Evolutionary conservation across 1,140 invertebrate genomes (phyloP), one percentile per base, ranked within the genome.

Genomic region (Eueides isabella): DNA sequence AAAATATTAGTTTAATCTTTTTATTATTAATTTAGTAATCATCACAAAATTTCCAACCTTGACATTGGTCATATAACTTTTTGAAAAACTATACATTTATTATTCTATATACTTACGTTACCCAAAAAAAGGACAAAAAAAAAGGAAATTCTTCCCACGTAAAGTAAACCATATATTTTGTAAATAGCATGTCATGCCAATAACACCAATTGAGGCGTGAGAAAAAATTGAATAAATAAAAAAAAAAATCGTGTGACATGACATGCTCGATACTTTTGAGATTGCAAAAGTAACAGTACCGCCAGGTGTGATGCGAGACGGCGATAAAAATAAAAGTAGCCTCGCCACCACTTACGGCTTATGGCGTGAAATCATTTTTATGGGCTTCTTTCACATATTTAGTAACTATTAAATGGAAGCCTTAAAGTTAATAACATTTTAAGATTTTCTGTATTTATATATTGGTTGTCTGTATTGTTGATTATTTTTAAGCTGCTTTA

Each of bases 221-320:
- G 48, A 55, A 55, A 55, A 55, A 55, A 26, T 12, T 26, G 4
- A 44, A 44, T 7, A 23, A 44, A 38, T 38, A 26, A 9, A 3
- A 29, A 48, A n/a, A 67, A 55, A 61, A 55, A 68, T 35, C 30
- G 31, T 68, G 12, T 44, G 12, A 16, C 55, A 11, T 68, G 55
- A 68, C 48, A 30, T 12, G n/a, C 0, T n/a, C 30, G 11, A 55
- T 48, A 55, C 35, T 11, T 48, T 67, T 67, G 44, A 68, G 67
- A 48, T 72, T 76, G 19, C 23, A 72, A 67, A 67, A 35, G 75
- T 79, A 83, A 80, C 80, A 75, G 76, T 77, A 72, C 72, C 14
- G 72, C 80, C 81, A 83, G 81, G 80, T 83, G 81, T 70, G 63
- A 62, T 74, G 72, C 80, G 78, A 71, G 73, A 71, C 69, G 38